A percentile compares a stretch with the other conserved stretches of the same genome.
Evolutionary conservation across 2,888 invertebrate genomes (phyloP).

Genomic region (Agonopterix arenella): DNA sequence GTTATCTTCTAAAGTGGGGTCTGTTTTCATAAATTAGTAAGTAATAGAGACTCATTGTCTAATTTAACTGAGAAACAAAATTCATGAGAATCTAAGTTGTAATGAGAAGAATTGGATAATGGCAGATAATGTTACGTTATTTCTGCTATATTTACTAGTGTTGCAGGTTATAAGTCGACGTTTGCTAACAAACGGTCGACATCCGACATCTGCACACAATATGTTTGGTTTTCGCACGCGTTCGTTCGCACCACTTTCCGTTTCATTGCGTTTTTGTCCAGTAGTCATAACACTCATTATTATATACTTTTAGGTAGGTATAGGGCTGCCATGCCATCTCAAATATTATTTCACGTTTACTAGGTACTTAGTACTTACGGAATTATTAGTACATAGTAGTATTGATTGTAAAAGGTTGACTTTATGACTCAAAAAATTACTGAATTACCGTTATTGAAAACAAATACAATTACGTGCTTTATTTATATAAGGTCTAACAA

Average conservation of each 20-base stretch:
- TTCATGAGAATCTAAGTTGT: constrained; percentile 4
- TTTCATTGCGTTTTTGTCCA: constrained; percentile 27
- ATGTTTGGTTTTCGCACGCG: constrained; percentile 52
- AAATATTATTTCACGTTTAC: too few relatives aligned
- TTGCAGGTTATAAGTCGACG: neutral
- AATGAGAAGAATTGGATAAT: constrained; percentile 8
- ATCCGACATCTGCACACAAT: constrained; percentile 47
- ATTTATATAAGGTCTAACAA: too few relatives aligned
- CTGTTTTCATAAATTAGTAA: neutral
- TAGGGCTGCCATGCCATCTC: neutral
- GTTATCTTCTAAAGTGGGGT: too few relatives aligned
- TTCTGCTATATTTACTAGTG: constrained; percentile 1
- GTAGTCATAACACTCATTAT: neutral
- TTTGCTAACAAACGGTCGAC: constrained; percentile 13
- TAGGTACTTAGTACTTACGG: too few relatives aligned
- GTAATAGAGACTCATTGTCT: constrained; percentile 6
- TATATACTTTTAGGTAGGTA: neutral
- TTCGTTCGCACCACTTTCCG: constrained; percentile 55
- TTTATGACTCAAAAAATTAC: too few relatives aligned
- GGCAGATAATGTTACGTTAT: constrained; percentile 5
- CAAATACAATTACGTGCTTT: too few relatives aligned
- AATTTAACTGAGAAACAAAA: constrained; percentile 2
- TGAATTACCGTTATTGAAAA: too few relatives aligned
- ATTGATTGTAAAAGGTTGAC: too few relatives aligned
- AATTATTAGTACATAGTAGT: too few relatives aligned